A percentile compares a stretch with the other conserved stretches of the same genome.
Conservation (phyloP, 2,888 invertebrate species). For the Rhingia campestris region DNA sequence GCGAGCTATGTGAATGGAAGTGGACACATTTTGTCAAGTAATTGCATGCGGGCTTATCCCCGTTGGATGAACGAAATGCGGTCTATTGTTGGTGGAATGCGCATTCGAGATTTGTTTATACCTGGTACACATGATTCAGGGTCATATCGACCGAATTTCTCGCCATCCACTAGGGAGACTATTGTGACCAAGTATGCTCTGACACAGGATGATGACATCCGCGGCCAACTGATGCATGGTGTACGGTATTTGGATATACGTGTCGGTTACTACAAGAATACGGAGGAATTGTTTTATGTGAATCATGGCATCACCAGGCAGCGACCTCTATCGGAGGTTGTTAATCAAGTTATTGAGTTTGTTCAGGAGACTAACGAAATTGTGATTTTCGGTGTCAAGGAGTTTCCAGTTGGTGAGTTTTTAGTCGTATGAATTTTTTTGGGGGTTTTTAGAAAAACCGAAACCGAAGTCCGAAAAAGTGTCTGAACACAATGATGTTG, state of each 20-base stretch:
- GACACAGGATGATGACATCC: constrained; percentile 85
- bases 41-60: constrained; percentile 84
- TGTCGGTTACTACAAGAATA: constrained; percentile 83
- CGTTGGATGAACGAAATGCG: constrained; percentile 85
- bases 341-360: constrained; percentile 84
- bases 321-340: constrained; percentile 83
- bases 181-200: constrained; percentile 84
- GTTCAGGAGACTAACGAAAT: constrained; percentile 85
- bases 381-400: constrained; percentile 85
- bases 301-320: constrained; percentile 85
- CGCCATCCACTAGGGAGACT: constrained; percentile 80
- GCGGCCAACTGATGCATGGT: constrained; percentile 85
- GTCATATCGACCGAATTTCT: constrained; percentile 83
- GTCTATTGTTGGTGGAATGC: constrained; percentile 82
- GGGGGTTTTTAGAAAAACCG: too few species aligned
- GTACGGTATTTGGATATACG: constrained; percentile 86
- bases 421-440: background rate
- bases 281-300: constrained; percentile 83
- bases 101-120: constrained; percentile 85
- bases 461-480: too few species aligned
- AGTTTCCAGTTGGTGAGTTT: constrained; percentile 85
- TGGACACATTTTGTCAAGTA: constrained; percentile 80
- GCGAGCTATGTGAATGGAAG: constrained; percentile 80
- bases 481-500: too few species aligned
- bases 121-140: constrained; percentile 90